Conservation (phyloP, 1,140 invertebrate species). For the Brachionus sp. region DNA sequence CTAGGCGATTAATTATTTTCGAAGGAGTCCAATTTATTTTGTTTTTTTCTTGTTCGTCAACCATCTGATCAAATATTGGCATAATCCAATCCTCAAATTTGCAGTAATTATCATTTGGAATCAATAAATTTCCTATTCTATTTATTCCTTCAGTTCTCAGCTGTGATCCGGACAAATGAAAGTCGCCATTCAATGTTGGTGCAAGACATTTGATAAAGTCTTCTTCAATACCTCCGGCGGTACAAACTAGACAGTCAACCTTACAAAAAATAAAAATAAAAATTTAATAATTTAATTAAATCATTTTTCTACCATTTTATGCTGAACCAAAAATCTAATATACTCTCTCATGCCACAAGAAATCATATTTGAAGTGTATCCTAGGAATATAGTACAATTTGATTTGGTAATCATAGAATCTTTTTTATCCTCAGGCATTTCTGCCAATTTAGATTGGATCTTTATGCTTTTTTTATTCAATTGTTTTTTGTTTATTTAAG, state of each 20-base stretch:
- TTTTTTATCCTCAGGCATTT: constrained; percentile 23
- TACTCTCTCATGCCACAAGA: constrained; percentile 89
- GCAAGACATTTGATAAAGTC: constrained; percentile 97
- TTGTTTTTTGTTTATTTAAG: background rate
- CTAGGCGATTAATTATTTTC: constrained; percentile 75
- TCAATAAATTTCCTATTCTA: constrained; percentile 91
- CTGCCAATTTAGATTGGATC: constrained; percentile 15
- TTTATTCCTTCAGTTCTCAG: constrained; percentile 86
- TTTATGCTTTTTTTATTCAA: background rate
- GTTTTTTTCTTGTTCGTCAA: constrained; percentile 77
- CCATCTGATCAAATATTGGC: constrained; percentile 85
- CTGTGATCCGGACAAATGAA: constrained; percentile 69
- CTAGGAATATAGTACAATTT: constrained; percentile 80
- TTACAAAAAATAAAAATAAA: background rate
- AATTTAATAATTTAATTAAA: constrained; percentile 53
- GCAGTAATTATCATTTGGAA: constrained; percentile 98
- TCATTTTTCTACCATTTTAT: constrained; percentile 88
- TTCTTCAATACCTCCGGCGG: constrained; percentile 96
- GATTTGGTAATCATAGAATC: constrained; percentile 1
- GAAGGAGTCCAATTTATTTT: constrained; percentile 86
- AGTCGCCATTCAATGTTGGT: constrained; percentile 86
- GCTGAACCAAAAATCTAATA: constrained; percentile 75
- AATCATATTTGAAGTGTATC: constrained; percentile 95
- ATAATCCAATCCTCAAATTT: constrained; percentile 96
- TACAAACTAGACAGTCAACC: constrained; percentile 69